Evolutionary conservation across 2,797 vertebrate genomes (phyloP), one percentile per base, ranked within the genome.

Genomic region (Diplodus puntazzo): DNA sequence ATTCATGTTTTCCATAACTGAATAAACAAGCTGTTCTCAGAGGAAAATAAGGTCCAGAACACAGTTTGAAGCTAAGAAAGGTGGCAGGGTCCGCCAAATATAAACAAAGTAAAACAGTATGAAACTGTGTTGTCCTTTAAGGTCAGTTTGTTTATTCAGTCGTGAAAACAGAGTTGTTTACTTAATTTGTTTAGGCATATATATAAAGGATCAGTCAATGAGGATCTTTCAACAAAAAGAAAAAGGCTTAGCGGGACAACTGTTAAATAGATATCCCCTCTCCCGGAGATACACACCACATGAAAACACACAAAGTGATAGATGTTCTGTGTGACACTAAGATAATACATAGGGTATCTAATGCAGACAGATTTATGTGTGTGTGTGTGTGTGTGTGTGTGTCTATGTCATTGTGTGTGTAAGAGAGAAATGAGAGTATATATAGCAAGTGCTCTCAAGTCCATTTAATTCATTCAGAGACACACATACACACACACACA

Each of bases 381-480:
- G 21, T 1, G 18, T 25, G 39, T 79, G 52, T 86, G 48, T 63
- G 45, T 70, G 46, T 70, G 21, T 1, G 21, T 25, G 39, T 79
- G 52, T 27, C 27, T 27, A 4, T 27, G 27, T 27, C 27, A 27
- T 3, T 61, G 42, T 49, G 63, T 49, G 52, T 45, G 14, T 58
- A 21, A 72, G 58, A 82, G 63, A 79, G 50, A 55, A 66, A 60
- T 75, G 39, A 73, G 18, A 52, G 48, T 1, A 11, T 73, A 25
- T 62, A 18, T 21, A 73, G 9, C 50, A 27, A 64, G 61, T 25
- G 39, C 60, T 75, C 74, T 76, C 83, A 75, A 43, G 55, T 59
- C 64, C 16, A 67, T 84, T 83, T 74, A 72, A 87, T 87, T 79
- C 75, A 76, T 62, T 80, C 39, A 79, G 34, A 75, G 67, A 20